Evolutionary conservation across 2,888 invertebrate genomes (phyloP), one percentile per base, ranked within the genome.

Genomic region (Pasiphila rectangulata): DNA sequence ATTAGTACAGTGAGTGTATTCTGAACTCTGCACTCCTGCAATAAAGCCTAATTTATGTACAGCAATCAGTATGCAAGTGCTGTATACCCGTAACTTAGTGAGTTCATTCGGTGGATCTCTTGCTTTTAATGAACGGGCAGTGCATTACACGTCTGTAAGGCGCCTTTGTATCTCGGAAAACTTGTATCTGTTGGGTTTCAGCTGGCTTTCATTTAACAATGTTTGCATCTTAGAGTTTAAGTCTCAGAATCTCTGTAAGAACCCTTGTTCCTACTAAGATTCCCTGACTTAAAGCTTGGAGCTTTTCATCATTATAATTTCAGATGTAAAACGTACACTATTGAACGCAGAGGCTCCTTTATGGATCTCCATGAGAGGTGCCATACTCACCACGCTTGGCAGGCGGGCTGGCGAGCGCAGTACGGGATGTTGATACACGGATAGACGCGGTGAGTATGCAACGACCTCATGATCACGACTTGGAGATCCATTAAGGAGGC

Each of bases 41-140:
- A 38, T 50, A 42, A 41, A 41, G 45, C 23, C 23, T 32, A 40
- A 30, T 21, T 37, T 45, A 41, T 37, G 27, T 39, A 4, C 13
- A 43, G 15, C 48, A 29, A 34, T 41, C 36, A 27, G 16, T n/a
- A 30, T 30, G 30, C 30, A 30, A 30, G 30, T 16, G 9, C 4
- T 30, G n/a, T 13, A 16, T 16, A 30, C 16, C 13, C n/a, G 13
- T 16, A 30, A 7, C 13, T 27, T 13, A 42, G 45, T 41, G 40
- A 38, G 38, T 46, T 32, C 23, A 27, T 40, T 21, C 20, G 23
- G 24, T 41, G 20, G 19, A 30, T 17, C 24, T 13, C 36, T n/a
- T 41, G 30, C 15, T 45, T 32, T 37, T 25, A 38, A 46, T 38
- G 24, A 17, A 34, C 21, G 10, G 10, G 30, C 21, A 30, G n/a